Evolutionary conservation across 2,113 vertebrate species (phyloP).

Genomic region (Chionomys nivalis): DNA sequence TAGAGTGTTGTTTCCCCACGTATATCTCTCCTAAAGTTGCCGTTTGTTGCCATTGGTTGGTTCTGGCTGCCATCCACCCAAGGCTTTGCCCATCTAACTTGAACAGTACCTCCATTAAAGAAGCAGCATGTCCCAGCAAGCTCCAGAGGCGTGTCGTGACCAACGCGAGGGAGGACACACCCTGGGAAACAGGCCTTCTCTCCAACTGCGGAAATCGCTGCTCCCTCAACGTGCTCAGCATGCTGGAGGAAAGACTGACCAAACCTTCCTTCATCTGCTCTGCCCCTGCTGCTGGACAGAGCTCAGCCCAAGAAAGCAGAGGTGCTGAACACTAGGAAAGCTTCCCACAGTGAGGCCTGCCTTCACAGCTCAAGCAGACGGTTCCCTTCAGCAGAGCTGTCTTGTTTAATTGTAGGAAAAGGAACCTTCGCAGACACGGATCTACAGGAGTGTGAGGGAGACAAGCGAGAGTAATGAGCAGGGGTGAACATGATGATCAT

Average conservation of each 20-base stretch:
- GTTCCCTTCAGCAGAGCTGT: background rate
- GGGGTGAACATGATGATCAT: background rate
- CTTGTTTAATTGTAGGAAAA: background rate
- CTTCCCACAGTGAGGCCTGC: background rate
- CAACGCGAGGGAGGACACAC: background rate
- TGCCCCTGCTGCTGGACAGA: background rate
- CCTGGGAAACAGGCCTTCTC: constrained; percentile 57
- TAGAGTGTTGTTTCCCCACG: background rate
- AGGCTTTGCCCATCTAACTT: background rate
- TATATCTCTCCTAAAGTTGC: background rate
- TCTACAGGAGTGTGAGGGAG: background rate
- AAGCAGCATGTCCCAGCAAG: constrained; percentile 29
- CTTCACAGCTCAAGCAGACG: background rate
- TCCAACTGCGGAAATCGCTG: constrained; percentile 36
- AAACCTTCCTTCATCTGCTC: background rate
- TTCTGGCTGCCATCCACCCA: background rate
- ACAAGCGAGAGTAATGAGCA: background rate
- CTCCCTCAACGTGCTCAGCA: background rate
- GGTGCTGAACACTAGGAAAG: background rate
- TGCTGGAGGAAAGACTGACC: background rate
- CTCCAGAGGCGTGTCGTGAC: background rate
- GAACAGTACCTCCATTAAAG: background rate
- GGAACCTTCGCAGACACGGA: background rate
- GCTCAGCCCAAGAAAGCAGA: background rate
- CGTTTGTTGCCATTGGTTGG: background rate